phyloP scores from a whole-genome alignment of 1,140 invertebrate genomes.

The Colletes latitarsis region DNA sequence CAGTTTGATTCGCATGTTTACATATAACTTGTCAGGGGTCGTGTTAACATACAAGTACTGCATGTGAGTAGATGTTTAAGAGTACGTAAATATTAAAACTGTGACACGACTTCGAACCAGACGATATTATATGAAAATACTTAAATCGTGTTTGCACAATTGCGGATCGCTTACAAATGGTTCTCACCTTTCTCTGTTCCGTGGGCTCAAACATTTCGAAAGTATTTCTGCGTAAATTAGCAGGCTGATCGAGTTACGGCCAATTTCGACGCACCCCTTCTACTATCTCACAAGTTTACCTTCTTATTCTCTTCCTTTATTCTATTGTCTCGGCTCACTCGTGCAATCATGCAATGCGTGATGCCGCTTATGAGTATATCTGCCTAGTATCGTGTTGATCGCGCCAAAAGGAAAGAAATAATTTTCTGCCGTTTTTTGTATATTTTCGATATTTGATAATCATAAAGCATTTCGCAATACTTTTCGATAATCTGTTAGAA shows the following conservation, averaged over 20 bases:
- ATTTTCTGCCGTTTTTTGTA: neutral
- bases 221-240: slow-evolving; percentile 21
- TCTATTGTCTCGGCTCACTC: slow-evolving; percentile 27
- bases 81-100: slow-evolving; percentile 36
- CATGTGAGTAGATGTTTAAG: slow-evolving; percentile 40
- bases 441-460: neutral
- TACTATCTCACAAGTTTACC: slow-evolving; percentile 39
- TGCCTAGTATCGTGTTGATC: neutral
- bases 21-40: neutral
- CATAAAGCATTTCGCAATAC: neutral
- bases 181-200: slow-evolving; percentile 72
- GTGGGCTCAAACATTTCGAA: slow-evolving; percentile 70
- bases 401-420: neutral
- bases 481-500: neutral
- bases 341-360: slow-evolving; percentile 10
- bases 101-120: neutral
- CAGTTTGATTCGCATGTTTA: neutral
- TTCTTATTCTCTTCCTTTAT: slow-evolving; percentile 22
- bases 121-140: neutral
- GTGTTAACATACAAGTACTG: slow-evolving; percentile 9
- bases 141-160: neutral
- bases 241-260: slow-evolving; percentile 26
- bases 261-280: slow-evolving; percentile 59
- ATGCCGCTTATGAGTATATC: neutral
- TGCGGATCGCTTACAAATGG: neutral